Conservation (phyloP, 1,140 invertebrate species). For the Nephila pilipes region DNA sequence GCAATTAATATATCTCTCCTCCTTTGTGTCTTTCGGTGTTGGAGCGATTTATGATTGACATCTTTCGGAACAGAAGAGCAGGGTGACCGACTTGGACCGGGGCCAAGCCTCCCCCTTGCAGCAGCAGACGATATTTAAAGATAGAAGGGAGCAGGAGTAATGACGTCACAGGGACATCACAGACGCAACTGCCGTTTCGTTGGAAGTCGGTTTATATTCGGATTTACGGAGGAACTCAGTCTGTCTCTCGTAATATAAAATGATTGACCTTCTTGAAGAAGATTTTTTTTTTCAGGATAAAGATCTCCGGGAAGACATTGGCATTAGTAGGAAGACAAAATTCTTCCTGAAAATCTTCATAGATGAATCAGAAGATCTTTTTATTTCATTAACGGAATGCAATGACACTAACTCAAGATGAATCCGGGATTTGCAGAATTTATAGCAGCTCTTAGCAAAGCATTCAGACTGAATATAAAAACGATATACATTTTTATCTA, state of each 20-base stretch:
- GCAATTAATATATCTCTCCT: too few species aligned
- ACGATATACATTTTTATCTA: too few species aligned
- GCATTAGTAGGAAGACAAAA: too few species aligned
- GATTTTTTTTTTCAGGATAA: not conserved
- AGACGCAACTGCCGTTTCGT: not conserved
- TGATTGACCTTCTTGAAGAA: not conserved
- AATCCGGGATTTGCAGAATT: too few species aligned
- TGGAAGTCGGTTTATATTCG: slow-evolving; percentile 26
- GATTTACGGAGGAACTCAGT: not conserved
- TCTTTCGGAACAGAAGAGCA: slow-evolving; percentile 18
- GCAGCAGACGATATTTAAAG: slow-evolving; percentile 51
- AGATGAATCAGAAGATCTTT: too few species aligned
- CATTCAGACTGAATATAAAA: too few species aligned
- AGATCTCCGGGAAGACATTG: not conserved
- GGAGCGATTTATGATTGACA: slow-evolving; percentile 24
- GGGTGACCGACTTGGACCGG: slow-evolving; percentile 50
- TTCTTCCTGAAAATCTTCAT: too few species aligned
- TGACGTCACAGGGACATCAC: not conserved
- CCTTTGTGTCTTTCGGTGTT: slow-evolving; percentile 8
- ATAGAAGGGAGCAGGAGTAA: not conserved
- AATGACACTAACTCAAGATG: too few species aligned
- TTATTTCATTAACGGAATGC: too few species aligned
- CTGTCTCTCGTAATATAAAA: too few species aligned
- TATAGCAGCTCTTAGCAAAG: too few species aligned
- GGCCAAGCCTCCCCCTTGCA: not conserved